Conservation (phyloP, 1,140 invertebrate species). For the Chrysomallon squamiferum region DNA sequence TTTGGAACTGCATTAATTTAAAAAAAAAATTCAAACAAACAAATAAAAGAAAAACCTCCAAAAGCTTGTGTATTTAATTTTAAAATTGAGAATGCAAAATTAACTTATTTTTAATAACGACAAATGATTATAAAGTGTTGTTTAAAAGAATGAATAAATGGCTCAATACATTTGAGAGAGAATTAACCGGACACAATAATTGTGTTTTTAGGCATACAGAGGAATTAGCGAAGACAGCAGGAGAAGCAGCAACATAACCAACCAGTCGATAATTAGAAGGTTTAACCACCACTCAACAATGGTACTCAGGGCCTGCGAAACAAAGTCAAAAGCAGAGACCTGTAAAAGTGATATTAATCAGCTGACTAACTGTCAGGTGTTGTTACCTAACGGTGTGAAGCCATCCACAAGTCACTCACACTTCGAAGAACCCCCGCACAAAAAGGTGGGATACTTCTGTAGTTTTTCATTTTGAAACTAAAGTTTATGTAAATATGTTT, state of each 20-base stretch:
- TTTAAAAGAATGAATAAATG: too few relatives aligned
- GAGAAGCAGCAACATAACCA: constrained; percentile 65
- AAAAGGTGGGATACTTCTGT: constrained; percentile 43
- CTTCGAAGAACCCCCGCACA: constrained; percentile 20
- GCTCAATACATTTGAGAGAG: too few relatives aligned
- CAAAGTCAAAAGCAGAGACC: constrained; percentile 3
- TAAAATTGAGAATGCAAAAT: too few relatives aligned
- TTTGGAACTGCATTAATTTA: too few relatives aligned
- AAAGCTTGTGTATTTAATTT: too few relatives aligned
- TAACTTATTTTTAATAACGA: too few relatives aligned
- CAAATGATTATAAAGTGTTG: too few relatives aligned
- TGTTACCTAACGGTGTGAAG: not conserved
- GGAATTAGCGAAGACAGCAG: constrained; percentile 36
- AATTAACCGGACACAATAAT: too few relatives aligned
- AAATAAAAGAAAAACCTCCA: too few relatives aligned
- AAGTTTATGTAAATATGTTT: too few relatives aligned
- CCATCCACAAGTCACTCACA: not conserved
- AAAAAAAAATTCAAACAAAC: too few relatives aligned
- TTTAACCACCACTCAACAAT: constrained; percentile 99
- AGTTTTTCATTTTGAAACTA: too few relatives aligned
- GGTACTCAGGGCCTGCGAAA: constrained; percentile 83
- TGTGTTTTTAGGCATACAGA: constrained; percentile 48
- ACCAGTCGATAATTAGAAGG: constrained; percentile 90
- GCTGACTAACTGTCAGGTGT: not conserved
- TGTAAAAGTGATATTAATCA: not conserved